A percentile compares a stretch with the other conserved stretches of the same genome.
These are phyloP conservation scores for Hirundo rustica DNA, from an alignment of 2,797 vertebrate genomes.

Conservation along the genomic window DNA sequence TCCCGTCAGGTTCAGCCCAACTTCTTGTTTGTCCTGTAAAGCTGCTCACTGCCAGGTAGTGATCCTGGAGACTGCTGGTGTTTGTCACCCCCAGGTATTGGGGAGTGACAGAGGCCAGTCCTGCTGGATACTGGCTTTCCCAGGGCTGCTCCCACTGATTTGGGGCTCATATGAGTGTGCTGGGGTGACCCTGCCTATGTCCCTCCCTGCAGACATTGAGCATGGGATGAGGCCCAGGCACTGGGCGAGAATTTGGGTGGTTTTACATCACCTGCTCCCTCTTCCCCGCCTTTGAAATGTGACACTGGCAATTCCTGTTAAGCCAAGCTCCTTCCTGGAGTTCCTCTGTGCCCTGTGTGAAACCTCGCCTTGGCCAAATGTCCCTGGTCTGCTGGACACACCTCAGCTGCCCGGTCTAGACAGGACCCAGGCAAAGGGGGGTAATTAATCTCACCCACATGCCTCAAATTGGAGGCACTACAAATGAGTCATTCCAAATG, in stretches of 20 bases:
- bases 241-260: neutral
- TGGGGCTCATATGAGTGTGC: neutral
- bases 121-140: neutral
- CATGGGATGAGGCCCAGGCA: neutral
- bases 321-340: neutral
- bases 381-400: neutral
- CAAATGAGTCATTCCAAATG: slow-evolving; percentile 28
- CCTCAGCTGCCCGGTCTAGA: neutral
- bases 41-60: neutral
- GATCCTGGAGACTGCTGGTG: neutral
- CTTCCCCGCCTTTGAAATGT: neutral
- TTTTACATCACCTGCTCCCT: neutral
- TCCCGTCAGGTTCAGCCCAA: neutral
- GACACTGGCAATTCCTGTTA: neutral
- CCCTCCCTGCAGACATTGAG: neutral
- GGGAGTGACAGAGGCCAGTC: neutral
- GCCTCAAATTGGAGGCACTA: neutral
- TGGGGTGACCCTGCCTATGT: neutral
- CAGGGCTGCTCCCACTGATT: neutral
- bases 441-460: slow-evolving; percentile 12
- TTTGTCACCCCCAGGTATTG: neutral
- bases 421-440: neutral
- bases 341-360: neutral
- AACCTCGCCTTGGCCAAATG: neutral
- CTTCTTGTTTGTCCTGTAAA: neutral